Percentiles rank a stretch among this genome's conserved stretches.
Evolutionary conservation across 2,797 vertebrate genomes (phyloP).

Genomic region (Megalops cyprinoides): DNA sequence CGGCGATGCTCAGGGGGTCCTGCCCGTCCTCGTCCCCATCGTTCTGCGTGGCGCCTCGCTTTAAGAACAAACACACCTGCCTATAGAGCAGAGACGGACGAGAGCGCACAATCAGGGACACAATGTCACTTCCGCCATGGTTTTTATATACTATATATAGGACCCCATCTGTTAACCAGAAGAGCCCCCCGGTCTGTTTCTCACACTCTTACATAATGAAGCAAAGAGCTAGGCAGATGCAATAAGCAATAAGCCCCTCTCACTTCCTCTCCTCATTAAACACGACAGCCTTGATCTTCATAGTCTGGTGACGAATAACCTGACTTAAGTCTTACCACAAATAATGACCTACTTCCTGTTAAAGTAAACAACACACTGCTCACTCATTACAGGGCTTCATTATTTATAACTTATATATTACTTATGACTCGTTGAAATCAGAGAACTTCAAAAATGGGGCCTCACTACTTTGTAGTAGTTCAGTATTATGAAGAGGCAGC

Average conservation of each 20-base stretch:
- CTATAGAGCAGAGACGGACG: too few species aligned
- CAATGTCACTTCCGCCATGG: not conserved
- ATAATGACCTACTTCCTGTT: too few species aligned
- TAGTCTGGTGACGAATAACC: not conserved
- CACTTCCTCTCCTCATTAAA: not conserved
- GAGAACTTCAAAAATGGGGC: not conserved
- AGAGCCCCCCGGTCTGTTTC: too few species aligned
- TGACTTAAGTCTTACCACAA: too few species aligned
- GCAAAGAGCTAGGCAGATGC: not conserved
- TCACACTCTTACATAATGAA: not conserved
- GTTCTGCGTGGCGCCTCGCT: conserved; percentile 90
- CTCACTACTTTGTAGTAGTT: not conserved
- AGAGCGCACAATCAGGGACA: too few species aligned
- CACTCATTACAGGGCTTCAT: not conserved
- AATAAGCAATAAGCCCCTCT: not conserved
- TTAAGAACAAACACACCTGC: conserved; percentile 96
- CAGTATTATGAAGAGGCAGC: not conserved
- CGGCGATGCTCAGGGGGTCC: conserved; percentile 90
- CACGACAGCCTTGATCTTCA: too few species aligned
- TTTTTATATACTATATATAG: not conserved
- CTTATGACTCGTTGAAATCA: not conserved
- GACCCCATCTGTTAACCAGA: not conserved
- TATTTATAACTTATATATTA: not conserved
- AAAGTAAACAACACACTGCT: not conserved
- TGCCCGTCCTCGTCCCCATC: conserved; percentile 87